A percentile compares a stretch with the other conserved stretches of the same genome.
These are phyloP conservation scores for Brachyrhaphis roseni DNA, from an alignment of 2,797 vertebrate species.

Conservation along the genomic window DNA sequence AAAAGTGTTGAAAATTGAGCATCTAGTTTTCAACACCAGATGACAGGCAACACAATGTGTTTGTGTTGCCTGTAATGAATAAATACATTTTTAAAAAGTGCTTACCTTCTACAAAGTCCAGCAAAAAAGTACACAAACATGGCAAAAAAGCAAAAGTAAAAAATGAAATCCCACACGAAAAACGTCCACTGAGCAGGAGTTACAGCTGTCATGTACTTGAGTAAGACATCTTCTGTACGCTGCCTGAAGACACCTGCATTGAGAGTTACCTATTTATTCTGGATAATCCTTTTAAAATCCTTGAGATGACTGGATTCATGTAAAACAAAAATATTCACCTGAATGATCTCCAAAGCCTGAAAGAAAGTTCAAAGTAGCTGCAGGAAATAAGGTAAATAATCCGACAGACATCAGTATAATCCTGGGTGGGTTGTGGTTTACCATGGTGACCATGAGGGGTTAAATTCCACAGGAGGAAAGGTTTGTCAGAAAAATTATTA, in stretches of 20 bases:
- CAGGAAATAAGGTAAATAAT: constrained; percentile 44
- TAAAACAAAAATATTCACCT: constrained; percentile 51
- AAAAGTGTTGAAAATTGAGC: neutral
- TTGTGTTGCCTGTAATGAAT: neutral
- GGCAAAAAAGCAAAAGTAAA: constrained; percentile 59
- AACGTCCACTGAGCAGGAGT: constrained; percentile 68
- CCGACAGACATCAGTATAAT: constrained; percentile 61
- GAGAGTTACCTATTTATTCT: neutral
- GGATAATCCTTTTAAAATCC: neutral
- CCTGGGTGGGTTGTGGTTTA: constrained; percentile 27
- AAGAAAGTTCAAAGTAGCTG: constrained; percentile 59
- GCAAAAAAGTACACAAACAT: constrained; percentile 71
- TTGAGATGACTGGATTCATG: neutral
- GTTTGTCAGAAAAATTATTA: neutral
- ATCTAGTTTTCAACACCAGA: neutral
- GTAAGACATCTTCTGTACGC: constrained; percentile 57
- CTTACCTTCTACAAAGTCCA: constrained; percentile 71
- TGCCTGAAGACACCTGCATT: constrained; percentile 69
- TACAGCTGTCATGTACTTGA: constrained; percentile 63
- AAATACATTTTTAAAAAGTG: neutral
- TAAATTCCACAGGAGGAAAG: constrained; percentile 32
- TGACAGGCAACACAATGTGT: too few relatives aligned
- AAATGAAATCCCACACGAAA: constrained; percentile 70
- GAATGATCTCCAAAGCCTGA: constrained; percentile 55
- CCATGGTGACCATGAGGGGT: constrained; percentile 51